Conservation (phyloP, 2,113 vertebrate species). For the Callipepla californica region DNA sequence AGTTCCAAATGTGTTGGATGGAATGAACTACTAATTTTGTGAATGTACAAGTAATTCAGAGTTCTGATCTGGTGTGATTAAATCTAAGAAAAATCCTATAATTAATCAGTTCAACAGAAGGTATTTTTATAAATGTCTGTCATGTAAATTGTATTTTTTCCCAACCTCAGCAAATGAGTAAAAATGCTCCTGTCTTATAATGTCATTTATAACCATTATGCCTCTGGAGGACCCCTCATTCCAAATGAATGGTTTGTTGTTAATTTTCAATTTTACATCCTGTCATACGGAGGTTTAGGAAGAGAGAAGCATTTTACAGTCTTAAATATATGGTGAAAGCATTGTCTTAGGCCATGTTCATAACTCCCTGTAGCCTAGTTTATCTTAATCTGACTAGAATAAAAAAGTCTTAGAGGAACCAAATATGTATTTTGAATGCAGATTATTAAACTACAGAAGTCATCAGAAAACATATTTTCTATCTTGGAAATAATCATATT, state of each 20-base stretch:
- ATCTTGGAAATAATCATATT: background rate
- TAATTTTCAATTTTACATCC: conserved; percentile 28
- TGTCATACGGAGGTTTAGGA: background rate
- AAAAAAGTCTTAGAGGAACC: background rate
- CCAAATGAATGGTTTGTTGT: background rate
- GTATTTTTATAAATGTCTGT: conserved; percentile 30
- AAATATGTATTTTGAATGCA: background rate
- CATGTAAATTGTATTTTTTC: conserved; percentile 24
- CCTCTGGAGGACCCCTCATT: conserved; percentile 15
- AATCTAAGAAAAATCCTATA: conserved; percentile 42
- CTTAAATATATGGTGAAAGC: background rate
- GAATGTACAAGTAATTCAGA: conserved; percentile 41
- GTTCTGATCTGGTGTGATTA: conserved; percentile 30
- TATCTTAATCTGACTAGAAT: background rate
- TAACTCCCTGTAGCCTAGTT: background rate
- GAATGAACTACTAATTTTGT: conserved; percentile 37
- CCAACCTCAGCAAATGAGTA: background rate
- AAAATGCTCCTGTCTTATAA: conserved; percentile 7
- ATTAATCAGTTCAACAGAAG: conserved; percentile 15
- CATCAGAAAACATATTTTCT: background rate
- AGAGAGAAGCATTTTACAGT: background rate
- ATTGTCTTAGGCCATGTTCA: background rate
- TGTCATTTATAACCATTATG: conserved; percentile 40
- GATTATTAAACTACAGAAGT: background rate
- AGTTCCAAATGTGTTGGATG: background rate